phyloP scores from a whole-genome alignment of 2,888 invertebrate species.

The Chaetoderma sp. region DNA sequence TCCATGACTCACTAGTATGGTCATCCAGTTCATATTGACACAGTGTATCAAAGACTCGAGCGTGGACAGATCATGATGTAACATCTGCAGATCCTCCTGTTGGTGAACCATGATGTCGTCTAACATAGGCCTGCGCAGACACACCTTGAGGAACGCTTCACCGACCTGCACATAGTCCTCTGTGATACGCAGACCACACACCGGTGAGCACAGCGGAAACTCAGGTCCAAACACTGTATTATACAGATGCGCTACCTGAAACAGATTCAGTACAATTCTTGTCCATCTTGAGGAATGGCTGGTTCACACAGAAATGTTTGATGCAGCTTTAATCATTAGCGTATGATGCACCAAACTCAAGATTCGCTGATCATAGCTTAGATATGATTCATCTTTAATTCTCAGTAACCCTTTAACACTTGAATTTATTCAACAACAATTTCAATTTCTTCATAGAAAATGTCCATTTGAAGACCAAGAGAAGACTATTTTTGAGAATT shows the following conservation, averaged over 20 bases:
- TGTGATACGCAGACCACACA: constrained; percentile 43
- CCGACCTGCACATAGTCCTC: constrained; percentile 60
- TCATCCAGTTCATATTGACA: constrained; percentile 91
- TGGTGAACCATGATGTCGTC: no score
- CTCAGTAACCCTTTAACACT: no score
- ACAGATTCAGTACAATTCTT: background rate
- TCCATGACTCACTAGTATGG: constrained; percentile 82
- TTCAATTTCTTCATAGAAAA: no score
- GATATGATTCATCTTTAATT: no score
- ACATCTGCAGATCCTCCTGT: constrained; percentile 44
- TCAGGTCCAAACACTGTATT: constrained; percentile 70
- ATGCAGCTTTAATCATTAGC: no score
- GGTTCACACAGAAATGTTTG: no score
- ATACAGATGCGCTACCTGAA: constrained; percentile 56
- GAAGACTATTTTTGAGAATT: no score
- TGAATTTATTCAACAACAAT: no score
- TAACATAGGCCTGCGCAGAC: constrained; percentile 7
- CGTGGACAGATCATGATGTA: constrained; percentile 70
- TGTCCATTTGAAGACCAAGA: no score
- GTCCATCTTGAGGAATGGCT: background rate
- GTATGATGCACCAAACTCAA: no score
- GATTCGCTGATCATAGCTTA: no score
- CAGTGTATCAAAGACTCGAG: constrained; percentile 87
- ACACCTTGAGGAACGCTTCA: constrained; percentile 54
- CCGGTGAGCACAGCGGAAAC: constrained; percentile 53